Evolutionary conservation across 1,140 invertebrate species (phyloP), one percentile per base, ranked within the genome.

Genomic region (Macrosteles quadrilineatus): DNA sequence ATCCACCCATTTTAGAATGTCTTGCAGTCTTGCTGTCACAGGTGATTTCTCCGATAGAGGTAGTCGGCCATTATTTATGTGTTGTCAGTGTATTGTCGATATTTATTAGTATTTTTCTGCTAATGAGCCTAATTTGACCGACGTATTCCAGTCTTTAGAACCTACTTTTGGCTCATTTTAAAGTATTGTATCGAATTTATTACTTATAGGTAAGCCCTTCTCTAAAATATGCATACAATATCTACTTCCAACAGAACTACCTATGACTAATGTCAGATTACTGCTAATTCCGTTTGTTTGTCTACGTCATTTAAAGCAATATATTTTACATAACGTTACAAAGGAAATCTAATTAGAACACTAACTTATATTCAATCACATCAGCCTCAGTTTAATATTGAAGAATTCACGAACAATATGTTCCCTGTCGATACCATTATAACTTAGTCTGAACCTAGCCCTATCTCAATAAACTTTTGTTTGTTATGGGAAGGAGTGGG

Each of bases 1-100:
- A 36, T 36, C 32, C 32, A 36, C 32, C 32, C 32, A 36, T 36
- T 36, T 36, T 36, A 36, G 4, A 36, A 36, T 6, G 32, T n/a
- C n/a, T n/a, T n/a, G n/a, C n/a, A n/a, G n/a, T n/a, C n/a, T n/a
- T n/a, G n/a, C n/a, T 36, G 21, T 50, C 47, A 50, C 47, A 50
- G 4, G n/a, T 50, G 47, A 50, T 50, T 50, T n/a, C 21, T 19
- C 21, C 14, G 6, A n/a, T n/a, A n/a, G n/a, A 50, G 21, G n/a
- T 21, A 50, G 47, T 11, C 47, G 47, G 47, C 47, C 47, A 50
- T 50, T 50, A 50, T 50, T 50, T 50, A 50, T 50, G 47, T 50
- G 47, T 50, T 50, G 47, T 50, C 47, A 50, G 47, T 19, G 21
- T 19, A 50, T 50, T 19, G 47, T 50, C 14, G 47, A 50, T 36